Evolutionary conservation across 2,113 vertebrate species (phyloP).

Genomic region (Lamprotornis superbus): DNA sequence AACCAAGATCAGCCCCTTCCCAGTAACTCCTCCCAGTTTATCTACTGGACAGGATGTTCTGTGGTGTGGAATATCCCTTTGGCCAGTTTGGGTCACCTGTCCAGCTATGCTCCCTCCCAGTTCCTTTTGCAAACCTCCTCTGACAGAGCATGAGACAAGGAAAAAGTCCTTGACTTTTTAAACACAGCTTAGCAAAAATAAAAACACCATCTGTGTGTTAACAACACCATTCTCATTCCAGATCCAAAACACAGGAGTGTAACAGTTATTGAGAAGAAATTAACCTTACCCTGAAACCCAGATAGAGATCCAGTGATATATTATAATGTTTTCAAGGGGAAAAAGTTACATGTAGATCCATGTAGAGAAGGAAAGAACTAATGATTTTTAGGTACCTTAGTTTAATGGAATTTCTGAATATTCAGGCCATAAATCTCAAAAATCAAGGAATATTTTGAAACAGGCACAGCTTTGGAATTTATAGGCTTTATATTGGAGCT

Average conservation of each 20-base stretch:
- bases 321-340: not conserved
- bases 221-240: not conserved
- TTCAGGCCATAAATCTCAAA: not conserved
- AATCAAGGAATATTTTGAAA: not conserved
- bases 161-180: not conserved
- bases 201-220: not conserved
- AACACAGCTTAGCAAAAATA: not conserved
- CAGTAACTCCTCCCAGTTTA: not conserved
- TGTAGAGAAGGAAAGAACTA: not conserved
- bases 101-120: not conserved
- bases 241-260: not conserved
- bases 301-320: not conserved
- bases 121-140: not conserved
- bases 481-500: not conserved
- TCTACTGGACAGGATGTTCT: not conserved
- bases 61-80: not conserved
- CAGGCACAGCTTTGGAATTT: not conserved
- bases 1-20: not conserved
- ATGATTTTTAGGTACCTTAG: not conserved
- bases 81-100: not conserved
- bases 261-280: not conserved
- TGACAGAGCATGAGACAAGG: not conserved
- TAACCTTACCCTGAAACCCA: not conserved
- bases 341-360: not conserved
- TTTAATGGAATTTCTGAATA: not conserved